phyloP scores from a whole-genome alignment of 2,888 invertebrate genomes.

The Lepidochitona cinerea region DNA sequence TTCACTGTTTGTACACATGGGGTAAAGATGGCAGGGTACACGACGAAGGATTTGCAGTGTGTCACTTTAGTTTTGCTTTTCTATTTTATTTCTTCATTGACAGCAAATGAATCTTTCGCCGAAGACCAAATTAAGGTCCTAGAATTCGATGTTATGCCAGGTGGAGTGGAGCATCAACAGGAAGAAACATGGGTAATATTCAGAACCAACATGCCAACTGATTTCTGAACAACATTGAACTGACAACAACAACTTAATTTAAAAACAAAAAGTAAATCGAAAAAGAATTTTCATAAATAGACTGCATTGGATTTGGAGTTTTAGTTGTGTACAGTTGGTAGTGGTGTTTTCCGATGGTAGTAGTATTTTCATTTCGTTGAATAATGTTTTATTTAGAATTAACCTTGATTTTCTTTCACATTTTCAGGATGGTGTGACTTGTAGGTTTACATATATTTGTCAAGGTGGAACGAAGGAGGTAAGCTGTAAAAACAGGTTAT shows the following conservation, averaged over 20 bases:
- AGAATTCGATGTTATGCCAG: constrained; percentile 30
- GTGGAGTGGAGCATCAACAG: constrained; percentile 15
- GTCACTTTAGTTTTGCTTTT: not conserved
- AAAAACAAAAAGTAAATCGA: no score
- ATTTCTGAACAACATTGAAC: no score
- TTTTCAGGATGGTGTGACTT: constrained; percentile 30
- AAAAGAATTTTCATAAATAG: no score
- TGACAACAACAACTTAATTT: no score
- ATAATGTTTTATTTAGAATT: no score
- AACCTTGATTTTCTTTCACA: no score
- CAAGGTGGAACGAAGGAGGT: constrained; percentile 53
- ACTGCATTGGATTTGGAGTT: no score
- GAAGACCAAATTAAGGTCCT: constrained; percentile 19
- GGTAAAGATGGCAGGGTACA: not conserved
- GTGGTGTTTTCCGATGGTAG: no score
- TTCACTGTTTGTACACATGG: not conserved
- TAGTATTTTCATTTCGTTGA: no score
- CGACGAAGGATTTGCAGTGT: not conserved
- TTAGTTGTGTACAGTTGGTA: no score
- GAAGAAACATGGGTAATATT: constrained; percentile 30
- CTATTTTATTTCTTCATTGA: not conserved
- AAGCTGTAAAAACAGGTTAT: no score
- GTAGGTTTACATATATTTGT: constrained; percentile 41
- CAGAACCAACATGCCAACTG: no score
- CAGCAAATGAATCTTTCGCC: not conserved